A percentile compares a stretch with the other conserved stretches of the same genome.
Conservation (phyloP, 2,797 vertebrate genomes). For the Odontamblyopus lacepedii region DNA sequence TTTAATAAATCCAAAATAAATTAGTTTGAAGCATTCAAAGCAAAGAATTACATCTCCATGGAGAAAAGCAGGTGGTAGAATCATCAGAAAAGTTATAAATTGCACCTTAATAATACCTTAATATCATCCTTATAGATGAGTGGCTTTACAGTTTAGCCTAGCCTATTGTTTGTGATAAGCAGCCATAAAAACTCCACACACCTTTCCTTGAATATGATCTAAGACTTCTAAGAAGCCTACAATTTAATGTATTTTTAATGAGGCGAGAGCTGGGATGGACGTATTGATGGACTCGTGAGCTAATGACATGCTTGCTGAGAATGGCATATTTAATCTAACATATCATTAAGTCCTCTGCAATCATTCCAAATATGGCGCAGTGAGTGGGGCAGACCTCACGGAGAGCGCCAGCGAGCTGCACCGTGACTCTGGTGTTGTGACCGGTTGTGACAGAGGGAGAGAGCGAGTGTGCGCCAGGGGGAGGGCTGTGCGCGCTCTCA, state of each 20-base stretch:
- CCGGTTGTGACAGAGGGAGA: slow-evolving; percentile 5
- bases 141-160: too few species aligned
- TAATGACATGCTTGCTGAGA: neutral
- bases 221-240: neutral
- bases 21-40: too few species aligned
- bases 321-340: neutral
- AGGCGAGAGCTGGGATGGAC: neutral
- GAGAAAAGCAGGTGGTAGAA: too few species aligned
- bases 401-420: slow-evolving; percentile 15
- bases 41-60: too few species aligned
- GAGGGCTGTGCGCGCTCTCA: slow-evolving; percentile 55
- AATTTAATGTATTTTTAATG: neutral
- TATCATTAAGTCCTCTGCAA: neutral
- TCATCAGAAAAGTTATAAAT: too few species aligned
- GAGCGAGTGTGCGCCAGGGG: slow-evolving; percentile 20
- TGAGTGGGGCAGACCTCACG: slow-evolving; percentile 4
- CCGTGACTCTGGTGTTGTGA: slow-evolving; percentile 22
- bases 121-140: too few species aligned
- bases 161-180: too few species aligned
- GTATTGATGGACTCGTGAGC: neutral
- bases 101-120: too few species aligned
- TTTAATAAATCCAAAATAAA: too few species aligned
- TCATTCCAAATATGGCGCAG: slow-evolving; percentile 20
- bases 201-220: neutral
- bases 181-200: neutral